Evolutionary conservation across 2,888 invertebrate species (phyloP), one percentile per base, ranked within the genome.

Genomic region (Ceramica pisi): DNA sequence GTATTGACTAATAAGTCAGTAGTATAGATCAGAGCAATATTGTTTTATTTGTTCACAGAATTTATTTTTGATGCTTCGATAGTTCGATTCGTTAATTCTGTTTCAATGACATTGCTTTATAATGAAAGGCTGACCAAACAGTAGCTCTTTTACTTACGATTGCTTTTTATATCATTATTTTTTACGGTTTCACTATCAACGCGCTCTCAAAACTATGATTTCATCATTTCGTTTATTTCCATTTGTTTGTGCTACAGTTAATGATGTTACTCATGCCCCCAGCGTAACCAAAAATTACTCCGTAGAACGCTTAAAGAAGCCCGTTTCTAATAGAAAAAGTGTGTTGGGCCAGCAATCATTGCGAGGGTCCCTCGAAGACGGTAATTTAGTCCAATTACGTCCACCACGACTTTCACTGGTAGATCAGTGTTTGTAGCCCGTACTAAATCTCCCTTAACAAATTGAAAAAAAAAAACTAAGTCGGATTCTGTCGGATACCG

Each of bases 321-420:
- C 80, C 38, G 78, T 75, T 82, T 80, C 81, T 89, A 85, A 85
- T 86, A 88, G 79, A 90, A 88, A 90, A 88, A 90, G 76, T 87
- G 76, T 84, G 79, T 81, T 78, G 80, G 72, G 68, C 71, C 81
- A 53, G 80, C 86, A 85, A 89, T 89, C 80, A 86, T 81, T 79
- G 68, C 75, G 66, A 83, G 83, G 82, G 86, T 85, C 86, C 86
- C 87, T 86, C 78, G 69, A 82, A 86, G 80, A 83, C 84, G 74
- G 86, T 90, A 90, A 91, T 91, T 90, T 88, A 82, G 85, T 87
- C 83, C 89, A 90, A 91, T 91, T 91, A 91, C 82, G 81, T 80
- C 81, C 75, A 81, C 75, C 74, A 78, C 76, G 80, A 87, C 90
- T 90, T 91, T 91, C 90, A 88, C 90, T 88, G 69, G 82, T 77